Evolutionary conservation across 2,113 vertebrate species (phyloP).

Genomic region (Chitala chitala): DNA sequence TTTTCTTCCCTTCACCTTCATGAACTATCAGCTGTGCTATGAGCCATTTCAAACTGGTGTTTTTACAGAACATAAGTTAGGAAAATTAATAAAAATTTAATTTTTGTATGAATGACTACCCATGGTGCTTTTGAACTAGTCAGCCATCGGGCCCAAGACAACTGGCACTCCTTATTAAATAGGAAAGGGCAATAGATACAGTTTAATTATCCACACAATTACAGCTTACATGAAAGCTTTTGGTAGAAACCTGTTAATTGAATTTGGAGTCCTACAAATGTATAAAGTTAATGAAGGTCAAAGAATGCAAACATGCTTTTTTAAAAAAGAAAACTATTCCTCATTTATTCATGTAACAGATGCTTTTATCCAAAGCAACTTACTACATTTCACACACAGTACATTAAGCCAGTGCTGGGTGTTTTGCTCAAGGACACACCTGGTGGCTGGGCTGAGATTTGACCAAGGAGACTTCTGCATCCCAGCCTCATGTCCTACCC

Average conservation of each 20-base stretch:
- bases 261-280: background rate
- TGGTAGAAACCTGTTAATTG: background rate
- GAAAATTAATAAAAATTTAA: background rate
- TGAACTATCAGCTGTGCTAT: background rate
- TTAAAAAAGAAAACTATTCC: background rate
- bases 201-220: constrained; percentile 5
- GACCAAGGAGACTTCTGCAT: too few species aligned
- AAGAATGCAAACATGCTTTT: background rate
- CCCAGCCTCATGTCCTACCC: too few species aligned
- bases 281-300: background rate
- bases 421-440: too few species aligned
- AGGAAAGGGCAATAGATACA: background rate
- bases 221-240: background rate
- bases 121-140: too few species aligned
- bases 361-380: too few species aligned
- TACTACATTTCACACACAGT: too few species aligned
- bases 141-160: background rate
- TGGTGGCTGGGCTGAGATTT: too few species aligned
- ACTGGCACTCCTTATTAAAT: too few species aligned
- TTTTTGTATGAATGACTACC: background rate
- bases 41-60: background rate
- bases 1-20: background rate
- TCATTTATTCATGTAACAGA: too few species aligned
- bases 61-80: background rate
- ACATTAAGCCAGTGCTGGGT: too few species aligned